These are phyloP conservation scores for Drosophila aff. DNA, from an alignment of 1,140 invertebrate genomes.

Conservation along the genomic window DNA sequence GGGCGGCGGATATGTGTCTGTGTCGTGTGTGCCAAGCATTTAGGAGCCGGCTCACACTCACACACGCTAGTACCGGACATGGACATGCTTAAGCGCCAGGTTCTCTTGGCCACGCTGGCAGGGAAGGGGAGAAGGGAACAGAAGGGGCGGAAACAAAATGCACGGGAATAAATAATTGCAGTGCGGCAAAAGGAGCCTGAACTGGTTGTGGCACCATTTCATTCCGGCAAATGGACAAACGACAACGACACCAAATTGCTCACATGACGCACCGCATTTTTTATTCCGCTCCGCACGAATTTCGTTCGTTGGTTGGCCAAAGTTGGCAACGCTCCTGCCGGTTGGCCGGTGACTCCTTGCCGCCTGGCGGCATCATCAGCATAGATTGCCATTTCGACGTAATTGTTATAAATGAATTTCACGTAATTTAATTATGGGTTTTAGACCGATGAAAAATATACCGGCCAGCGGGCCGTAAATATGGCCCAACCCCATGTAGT, in stretches of 20 bases:
- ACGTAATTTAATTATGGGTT: slow-evolving; percentile 83
- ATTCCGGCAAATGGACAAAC: slow-evolving; percentile 48
- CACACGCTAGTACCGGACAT: slow-evolving; percentile 63
- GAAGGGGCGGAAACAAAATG: slow-evolving; percentile 38
- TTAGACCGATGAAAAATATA: slow-evolving; percentile 80
- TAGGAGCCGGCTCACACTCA: slow-evolving; percentile 52
- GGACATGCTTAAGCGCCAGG: slow-evolving; percentile 80
- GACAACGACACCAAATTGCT: slow-evolving; percentile 77
- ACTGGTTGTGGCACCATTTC: slow-evolving; percentile 79
- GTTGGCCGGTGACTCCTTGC: slow-evolving; percentile 24
- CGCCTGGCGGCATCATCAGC: slow-evolving; percentile 77
- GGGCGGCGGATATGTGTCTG: slow-evolving; percentile 75
- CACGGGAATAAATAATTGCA: slow-evolving; percentile 80
- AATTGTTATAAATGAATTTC: slow-evolving; percentile 83
- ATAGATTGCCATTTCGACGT: slow-evolving; percentile 80
- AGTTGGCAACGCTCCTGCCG: slow-evolving; percentile 48
- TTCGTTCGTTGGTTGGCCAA: slow-evolving; percentile 53
- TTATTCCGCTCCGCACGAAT: slow-evolving; percentile 66
- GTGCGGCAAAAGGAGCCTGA: slow-evolving; percentile 75
- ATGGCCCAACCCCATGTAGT: slow-evolving; percentile 21
- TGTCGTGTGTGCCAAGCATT: slow-evolving; percentile 69
- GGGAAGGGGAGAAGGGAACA: slow-evolving; percentile 2
- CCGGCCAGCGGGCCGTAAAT: slow-evolving; percentile 66
- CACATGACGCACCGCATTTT: slow-evolving; percentile 81
- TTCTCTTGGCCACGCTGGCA: slow-evolving; percentile 36